Conservation (phyloP, 2,113 vertebrate genomes). For the Archilochus colubris region DNA sequence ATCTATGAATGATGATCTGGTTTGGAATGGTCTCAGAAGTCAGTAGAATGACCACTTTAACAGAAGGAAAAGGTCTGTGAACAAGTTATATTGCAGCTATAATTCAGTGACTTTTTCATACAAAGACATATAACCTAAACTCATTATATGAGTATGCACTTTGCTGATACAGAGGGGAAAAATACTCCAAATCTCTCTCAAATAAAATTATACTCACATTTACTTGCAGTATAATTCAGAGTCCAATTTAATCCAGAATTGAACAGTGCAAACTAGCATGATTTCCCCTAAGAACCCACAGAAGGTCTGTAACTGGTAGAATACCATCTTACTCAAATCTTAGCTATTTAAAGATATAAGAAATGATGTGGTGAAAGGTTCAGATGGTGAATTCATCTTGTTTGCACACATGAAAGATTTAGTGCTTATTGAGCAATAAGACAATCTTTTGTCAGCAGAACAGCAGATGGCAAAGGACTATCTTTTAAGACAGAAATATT, state of each 20-base stretch:
- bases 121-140: rapidly evolving
- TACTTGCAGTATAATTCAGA: background rate
- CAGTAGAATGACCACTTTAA: background rate
- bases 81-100: background rate
- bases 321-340: background rate
- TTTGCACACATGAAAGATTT: slow-evolving; percentile 22
- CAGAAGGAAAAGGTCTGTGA: background rate
- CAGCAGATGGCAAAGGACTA: background rate
- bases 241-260: background rate
- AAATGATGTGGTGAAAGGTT: background rate
- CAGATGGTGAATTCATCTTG: background rate
- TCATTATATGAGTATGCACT: background rate
- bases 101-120: background rate
- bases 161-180: background rate
- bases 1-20: background rate
- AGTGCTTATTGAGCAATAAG: background rate
- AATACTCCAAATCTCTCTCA: background rate
- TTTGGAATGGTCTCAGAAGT: background rate
- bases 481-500: slow-evolving; percentile 46
- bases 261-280: background rate
- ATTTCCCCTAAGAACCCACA: background rate
- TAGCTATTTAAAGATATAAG: background rate
- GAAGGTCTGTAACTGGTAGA: background rate
- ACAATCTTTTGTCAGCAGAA: slow-evolving; percentile 22
- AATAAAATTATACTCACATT: background rate